Evolutionary conservation across 2,888 invertebrate species (phyloP).

Genomic region (Caenorhabditis imperialis): DNA sequence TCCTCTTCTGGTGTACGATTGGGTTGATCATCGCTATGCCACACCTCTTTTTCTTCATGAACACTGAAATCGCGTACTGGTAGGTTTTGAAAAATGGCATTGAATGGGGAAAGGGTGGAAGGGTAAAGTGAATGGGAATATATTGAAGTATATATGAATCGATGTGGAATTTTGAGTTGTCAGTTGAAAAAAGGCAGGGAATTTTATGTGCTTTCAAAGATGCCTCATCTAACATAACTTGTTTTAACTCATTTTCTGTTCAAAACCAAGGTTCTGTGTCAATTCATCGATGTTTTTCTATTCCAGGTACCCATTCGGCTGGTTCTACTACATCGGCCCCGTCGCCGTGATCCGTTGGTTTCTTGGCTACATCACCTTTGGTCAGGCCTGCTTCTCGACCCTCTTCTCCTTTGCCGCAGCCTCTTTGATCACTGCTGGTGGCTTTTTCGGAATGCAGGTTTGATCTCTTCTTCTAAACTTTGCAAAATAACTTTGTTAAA

Average conservation of each 20-base stretch:
- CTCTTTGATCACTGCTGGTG: slow-evolving; percentile 64
- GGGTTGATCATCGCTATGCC: slow-evolving; percentile 66
- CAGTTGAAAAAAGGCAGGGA: no score
- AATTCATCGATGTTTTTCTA: no score
- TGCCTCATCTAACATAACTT: no score
- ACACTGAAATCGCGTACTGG: slow-evolving; percentile 66
- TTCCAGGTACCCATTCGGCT: slow-evolving; percentile 71
- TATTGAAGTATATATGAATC: no score
- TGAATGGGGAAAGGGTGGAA: not conserved
- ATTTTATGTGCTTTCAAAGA: no score
- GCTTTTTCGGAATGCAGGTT: slow-evolving; percentile 74
- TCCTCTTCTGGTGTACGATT: slow-evolving; percentile 77
- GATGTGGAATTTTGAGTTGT: no score
- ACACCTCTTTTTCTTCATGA: slow-evolving; percentile 61
- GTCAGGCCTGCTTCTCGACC: slow-evolving; percentile 57
- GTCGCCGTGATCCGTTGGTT: slow-evolving; percentile 71
- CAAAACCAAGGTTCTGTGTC: no score
- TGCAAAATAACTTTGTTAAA: no score
- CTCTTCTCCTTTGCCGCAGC: slow-evolving; percentile 67
- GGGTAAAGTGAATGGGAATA: no score
- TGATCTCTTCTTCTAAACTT: no score
- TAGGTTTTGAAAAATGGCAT: slow-evolving; percentile 18
- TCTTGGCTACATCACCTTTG: slow-evolving; percentile 34
- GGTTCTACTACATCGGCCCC: slow-evolving; percentile 71
- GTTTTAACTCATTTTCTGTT: no score